Base-by-base conservation (phyloP, 2,888 invertebrate species). In the Lycaena phlaeas region DNA sequence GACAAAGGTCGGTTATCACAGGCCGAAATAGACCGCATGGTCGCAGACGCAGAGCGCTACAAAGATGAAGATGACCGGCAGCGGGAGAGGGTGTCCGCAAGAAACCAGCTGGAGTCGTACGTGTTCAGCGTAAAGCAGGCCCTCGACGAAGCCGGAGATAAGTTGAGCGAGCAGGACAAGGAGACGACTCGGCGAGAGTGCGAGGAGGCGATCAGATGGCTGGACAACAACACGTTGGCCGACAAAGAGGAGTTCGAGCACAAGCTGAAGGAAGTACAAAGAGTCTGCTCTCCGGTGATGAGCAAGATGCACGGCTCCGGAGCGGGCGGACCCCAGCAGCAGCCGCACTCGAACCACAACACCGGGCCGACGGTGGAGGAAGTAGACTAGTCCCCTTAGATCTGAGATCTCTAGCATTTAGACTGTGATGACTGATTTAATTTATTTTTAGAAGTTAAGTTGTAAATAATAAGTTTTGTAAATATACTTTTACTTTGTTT, bases 1-100 rank as follows among this genome's bases (percentile, higher is more conserved):
- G 92, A 94, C 73, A 92, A 90, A 59, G 92, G 93, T 1, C 86
- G 94, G 4, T 74, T 94, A 38, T 91, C 92, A 5, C 92, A 93
- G 61, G 90, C 90, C 14, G 94, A 94, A 60, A 94, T 94, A 50
- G 93, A 94, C 44, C 86, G 90, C 47, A 94, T 93, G 93, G 68
- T 93, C 28, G 69, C 86, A 2, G 92, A 93, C 47, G 92, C 93
- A 0, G 92, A 93, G 57, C 84, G 79, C 30, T 93, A 90, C 65
- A 87, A 88, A 37, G 91, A 89, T 27, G 92, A 92, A 58, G 92
- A 93, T 57, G 89, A 90, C 36, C 86, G 87, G 42, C 91, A 91
- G 51, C 81, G 88, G 4, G 88, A 91, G 45, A 84, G 89, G 29
- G 87, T 94, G 9, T 61, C 86, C 0, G 87, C 90, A 14, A 89